phyloP scores from a whole-genome alignment of 2,888 invertebrate species.

The Monopis laevigella region DNA sequence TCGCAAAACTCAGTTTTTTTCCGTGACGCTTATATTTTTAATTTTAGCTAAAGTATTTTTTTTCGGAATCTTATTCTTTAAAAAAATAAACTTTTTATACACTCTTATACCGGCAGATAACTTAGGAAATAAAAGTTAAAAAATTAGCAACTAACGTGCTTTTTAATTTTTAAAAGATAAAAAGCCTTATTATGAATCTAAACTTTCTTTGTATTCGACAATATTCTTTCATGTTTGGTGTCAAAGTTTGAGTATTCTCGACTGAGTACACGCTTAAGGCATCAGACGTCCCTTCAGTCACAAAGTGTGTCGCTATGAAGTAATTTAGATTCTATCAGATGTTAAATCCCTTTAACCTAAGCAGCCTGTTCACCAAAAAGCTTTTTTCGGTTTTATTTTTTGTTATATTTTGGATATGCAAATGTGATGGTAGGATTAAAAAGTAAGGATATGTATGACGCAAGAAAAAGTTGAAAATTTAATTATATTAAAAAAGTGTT shows the following conservation, averaged over 20 bases:
- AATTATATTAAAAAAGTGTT: too few relatives aligned
- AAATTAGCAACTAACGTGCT: too few relatives aligned
- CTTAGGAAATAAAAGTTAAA: not conserved
- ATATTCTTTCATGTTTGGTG: conserved; percentile 6
- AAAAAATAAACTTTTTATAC: not conserved
- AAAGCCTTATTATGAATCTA: not conserved
- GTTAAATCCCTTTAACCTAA: conserved; percentile 18
- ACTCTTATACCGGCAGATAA: not conserved
- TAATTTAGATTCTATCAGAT: conserved; percentile 59
- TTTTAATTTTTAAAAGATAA: too few relatives aligned
- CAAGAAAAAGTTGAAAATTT: too few relatives aligned
- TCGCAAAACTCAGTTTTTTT: too few relatives aligned
- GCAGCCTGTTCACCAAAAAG: too few relatives aligned
- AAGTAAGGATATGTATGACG: too few relatives aligned
- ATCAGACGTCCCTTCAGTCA: conserved; percentile 60
- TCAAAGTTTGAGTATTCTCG: conserved; percentile 15
- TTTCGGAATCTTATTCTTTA: not conserved
- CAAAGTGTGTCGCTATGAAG: conserved; percentile 51
- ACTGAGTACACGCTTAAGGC: conserved; percentile 33
- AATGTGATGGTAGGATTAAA: too few relatives aligned
- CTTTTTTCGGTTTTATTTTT: too few relatives aligned
- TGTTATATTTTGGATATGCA: too few relatives aligned
- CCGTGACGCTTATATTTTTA: too few relatives aligned
- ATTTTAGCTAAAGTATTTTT: not conserved
- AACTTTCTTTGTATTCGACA: not conserved